Evolutionary conservation across 2,113 vertebrate species (phyloP).

Genomic region (Odocoileus virginianus): DNA sequence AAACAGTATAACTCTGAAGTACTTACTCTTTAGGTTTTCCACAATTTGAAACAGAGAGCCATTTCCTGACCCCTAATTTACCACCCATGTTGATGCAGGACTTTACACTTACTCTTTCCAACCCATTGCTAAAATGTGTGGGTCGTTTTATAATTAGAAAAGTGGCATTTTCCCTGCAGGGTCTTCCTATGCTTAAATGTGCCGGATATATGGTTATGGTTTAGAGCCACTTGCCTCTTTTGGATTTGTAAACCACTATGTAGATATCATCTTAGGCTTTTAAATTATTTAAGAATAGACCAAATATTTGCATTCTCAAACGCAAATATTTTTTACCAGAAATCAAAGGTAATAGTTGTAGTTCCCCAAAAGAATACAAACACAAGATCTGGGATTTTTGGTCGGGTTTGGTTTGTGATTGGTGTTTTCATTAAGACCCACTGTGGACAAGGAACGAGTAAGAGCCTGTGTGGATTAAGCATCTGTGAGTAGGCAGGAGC

Average conservation of each 20-base stretch:
- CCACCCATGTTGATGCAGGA: background rate
- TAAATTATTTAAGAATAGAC: conserved; percentile 30
- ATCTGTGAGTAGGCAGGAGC: background rate
- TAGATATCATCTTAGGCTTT: background rate
- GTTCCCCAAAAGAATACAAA: background rate
- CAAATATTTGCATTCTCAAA: conserved; percentile 18
- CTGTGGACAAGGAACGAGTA: background rate
- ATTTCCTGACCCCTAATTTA: background rate
- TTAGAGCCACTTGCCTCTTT: conserved; percentile 2
- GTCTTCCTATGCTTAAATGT: background rate
- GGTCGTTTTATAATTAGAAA: background rate
- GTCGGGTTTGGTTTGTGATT: background rate
- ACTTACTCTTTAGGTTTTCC: background rate
- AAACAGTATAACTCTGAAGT: background rate
- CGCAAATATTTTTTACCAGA: background rate
- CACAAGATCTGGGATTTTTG: background rate
- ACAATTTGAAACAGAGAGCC: background rate
- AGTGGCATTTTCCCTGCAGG: background rate
- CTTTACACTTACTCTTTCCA: background rate
- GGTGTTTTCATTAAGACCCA: background rate
- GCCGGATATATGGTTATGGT: background rate
- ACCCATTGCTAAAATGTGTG: background rate
- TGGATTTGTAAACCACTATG: conserved; percentile 3
- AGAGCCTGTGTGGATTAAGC: background rate
- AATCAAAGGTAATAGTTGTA: background rate